Evolutionary conservation across 2,888 invertebrate species (phyloP).

Genomic region (Margaritifera margaritifera): DNA sequence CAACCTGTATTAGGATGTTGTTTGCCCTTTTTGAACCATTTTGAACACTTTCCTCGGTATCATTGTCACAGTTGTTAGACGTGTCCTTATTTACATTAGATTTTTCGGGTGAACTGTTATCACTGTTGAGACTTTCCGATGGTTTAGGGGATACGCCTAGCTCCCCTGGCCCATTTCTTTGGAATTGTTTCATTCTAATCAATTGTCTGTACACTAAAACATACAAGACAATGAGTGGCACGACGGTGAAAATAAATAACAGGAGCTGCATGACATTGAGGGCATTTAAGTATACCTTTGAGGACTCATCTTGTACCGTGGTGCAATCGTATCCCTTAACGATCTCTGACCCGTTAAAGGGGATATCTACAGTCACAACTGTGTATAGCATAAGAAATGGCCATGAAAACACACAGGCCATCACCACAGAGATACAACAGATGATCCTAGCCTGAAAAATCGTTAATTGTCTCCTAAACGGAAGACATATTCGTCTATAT

Average conservation of each 20-base stretch:
- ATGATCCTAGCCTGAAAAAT: constrained; percentile 32
- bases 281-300: constrained; percentile 22
- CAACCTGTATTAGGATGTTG: no score
- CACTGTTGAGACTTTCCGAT: no score
- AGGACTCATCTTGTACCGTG: constrained; percentile 19
- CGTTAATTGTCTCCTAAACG: constrained; percentile 36
- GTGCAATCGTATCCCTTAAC: constrained; percentile 38
- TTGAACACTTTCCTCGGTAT: no score
- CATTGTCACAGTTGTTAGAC: no score
- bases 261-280: constrained; percentile 27
- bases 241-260: constrained; percentile 23
- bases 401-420: constrained; percentile 27
- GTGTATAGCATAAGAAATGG: constrained; percentile 38
- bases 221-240: constrained; percentile 29
- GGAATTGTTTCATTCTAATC: neutral
- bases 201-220: constrained; percentile 29
- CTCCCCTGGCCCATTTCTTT: no score
- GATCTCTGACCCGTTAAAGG: neutral
- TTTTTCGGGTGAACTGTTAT: no score
- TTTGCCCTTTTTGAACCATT: no score
- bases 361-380: constrained; percentile 20
- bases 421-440: constrained; percentile 23
- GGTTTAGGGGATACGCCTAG: no score
- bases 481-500: constrained; percentile 36
- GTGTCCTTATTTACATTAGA: no score